Evolutionary conservation across 2,113 vertebrate genomes (phyloP), one percentile per base, ranked within the genome.

Genomic region (Hydrolagus affinis): DNA sequence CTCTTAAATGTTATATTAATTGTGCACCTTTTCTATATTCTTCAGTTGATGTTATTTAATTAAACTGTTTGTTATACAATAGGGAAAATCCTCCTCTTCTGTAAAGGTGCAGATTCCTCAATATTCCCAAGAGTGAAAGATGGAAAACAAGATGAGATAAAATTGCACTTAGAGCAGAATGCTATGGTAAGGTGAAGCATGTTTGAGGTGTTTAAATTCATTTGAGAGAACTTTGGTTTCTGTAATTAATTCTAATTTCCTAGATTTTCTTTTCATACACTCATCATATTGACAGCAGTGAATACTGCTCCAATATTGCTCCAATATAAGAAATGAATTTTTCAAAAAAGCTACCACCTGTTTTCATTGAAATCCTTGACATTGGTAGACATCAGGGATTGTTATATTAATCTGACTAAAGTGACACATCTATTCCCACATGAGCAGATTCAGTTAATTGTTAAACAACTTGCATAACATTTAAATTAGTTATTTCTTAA

Each of bases 31-130:
- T 56, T 56, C 32, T 21, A 8, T 56, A 2, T 44, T 21, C 56
- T 75, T 32, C 8, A 9, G 17, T 10, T 57, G n/a, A 11, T 21
- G 32, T 1, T 21, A 17, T 21, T 12, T 85, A 30, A 85, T 64
- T 85, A 21, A 70, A 70, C 3, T 4, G 68, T 25, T 85, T 23
- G 17, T 73, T 77, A 19, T 89, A 32, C 91, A 92, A 88, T 88
- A 99, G 98, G 96, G 88, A 94, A 94, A 76, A 94, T 94, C 25
- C 87, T 96, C 89, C 95, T 99, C 70, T 98, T 98, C 90, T 98
- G 97, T 88, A 99, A 99, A 90, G 98, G 98, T 88, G 98, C 98
- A 6, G 98, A 99, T 90, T 97, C 97, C 0, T 96, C 98, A 9
- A 90, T 99, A 90, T 98, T 98, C 75, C 95, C 96, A 30, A 94